Evolutionary conservation across 2,888 invertebrate species (phyloP), one percentile per base, ranked within the genome.

Genomic region (Zeuzera pyrina): DNA sequence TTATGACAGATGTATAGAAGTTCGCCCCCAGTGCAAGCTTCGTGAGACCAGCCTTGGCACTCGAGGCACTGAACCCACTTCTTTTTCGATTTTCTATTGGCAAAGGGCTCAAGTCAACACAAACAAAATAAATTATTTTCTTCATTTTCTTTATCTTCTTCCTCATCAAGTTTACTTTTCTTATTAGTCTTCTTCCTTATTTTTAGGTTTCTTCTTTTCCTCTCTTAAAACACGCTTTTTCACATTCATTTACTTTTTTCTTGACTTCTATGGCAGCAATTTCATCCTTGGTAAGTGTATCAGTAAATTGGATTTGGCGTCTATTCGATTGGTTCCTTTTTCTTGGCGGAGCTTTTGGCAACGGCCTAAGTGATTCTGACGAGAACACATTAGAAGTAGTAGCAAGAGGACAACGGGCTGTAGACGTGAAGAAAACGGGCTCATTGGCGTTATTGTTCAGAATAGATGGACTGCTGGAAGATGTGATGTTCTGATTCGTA

Each of bases 281-380:
- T 49, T 51, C 49, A 36, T 49, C 41, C 33, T 47, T 52, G 10
- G 22, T 31, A 31, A 50, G 49, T 39, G 48, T 51, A 33, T 47
- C 47, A 16, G 50, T 54, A 12, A 47, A 47, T 43, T 46, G 49
- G 15, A 44, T 38, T 38, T 45, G 50, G 35, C 46, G 45, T 47
- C 47, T 46, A 34, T 45, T 49, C 10, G 40, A 33, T 42, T 45
- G 45, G 29, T 34, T 45, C 13, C 13, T 29, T 47, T 53, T 49
- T 40, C 49, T 45, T 34, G 47, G 49, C 16, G 47, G 42, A 39
- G 52, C 42, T 26, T 43, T 42, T 36, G 39, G 45, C 30, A 49
- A 42, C 12, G 47, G 43, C 29, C 43, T 40, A 11, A 30, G 19
- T 38, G 32, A 8, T 23, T 23, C 2, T 11, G 23, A 11, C 10